Evolutionary conservation across 2,113 vertebrate species (phyloP).

Genomic region (rat (Rattus norvegicus)): GRCr8 NC_086025.1:45103501-45104000

Average conservation of each 20-base stretch:
- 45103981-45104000: background rate
- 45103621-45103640: rapidly evolving
- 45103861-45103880: background rate
- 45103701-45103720: slow-evolving; percentile 30
- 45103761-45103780: background rate
- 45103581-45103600: background rate
- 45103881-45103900: background rate
- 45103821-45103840: background rate
- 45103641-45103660: background rate
- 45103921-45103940: background rate
- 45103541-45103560: background rate
- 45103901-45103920: background rate
- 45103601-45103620: background rate
- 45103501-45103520: too few relatives aligned
- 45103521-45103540: background rate
- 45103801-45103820: background rate
- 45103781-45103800: background rate
- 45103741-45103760: background rate
- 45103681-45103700: background rate
- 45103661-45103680: rapidly evolving
- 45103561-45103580: background rate
- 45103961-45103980: background rate
- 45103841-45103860: background rate
- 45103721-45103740: background rate
- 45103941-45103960: background rate